Base-by-base conservation (phyloP, 2,113 vertebrate genomes). In the Loxodonta africana region DNA sequence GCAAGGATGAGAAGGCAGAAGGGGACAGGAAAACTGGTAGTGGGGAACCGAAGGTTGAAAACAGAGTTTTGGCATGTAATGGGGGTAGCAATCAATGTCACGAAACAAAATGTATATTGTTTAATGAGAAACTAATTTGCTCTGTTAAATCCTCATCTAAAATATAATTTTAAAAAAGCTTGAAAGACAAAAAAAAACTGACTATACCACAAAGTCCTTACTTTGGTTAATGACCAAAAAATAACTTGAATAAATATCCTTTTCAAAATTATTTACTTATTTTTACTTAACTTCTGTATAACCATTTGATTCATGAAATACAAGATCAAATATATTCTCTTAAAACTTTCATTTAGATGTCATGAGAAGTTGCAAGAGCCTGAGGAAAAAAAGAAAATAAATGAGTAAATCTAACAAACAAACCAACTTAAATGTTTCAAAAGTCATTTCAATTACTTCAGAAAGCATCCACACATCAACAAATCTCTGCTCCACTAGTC, bases 391-490 rank as follows among this genome's bases (percentile, higher is more conserved):
- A 86, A 6, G 17, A 20, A 77, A 95, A 94, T 78, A 94, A 78
- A 95, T 90, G 94, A 95, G 82, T 91, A 96, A 94, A 83, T 76
- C 93, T 90, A 96, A 87, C 48, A 96, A 97, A 94, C 81, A 94
- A 92, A 71, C 7, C 15, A 80, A 23, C 69, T 76, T 90, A 71
- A 96, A 63, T 83, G 87, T 88, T 87, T 95, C 83, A 74, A 96
- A 97, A 95, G 62, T 91, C 48, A 65, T 41, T 96, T 96, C 83
- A 91, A 94, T 84, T 25, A 73, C 81, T 94, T 81, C 69, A 63
- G 53, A 98, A 98, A 86, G 83, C 1, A 5, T 73, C 71, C 8
- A 46, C 76, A 30, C 83, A 14, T 69, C 91, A 94, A 96, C 73
- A 91, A 69, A 96, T 57, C 26, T n/a, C 57, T 37, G 26, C 33